Evolutionary conservation across 2,113 vertebrate species (phyloP).

Genomic region (Brachionichthys hirsutus): DNA sequence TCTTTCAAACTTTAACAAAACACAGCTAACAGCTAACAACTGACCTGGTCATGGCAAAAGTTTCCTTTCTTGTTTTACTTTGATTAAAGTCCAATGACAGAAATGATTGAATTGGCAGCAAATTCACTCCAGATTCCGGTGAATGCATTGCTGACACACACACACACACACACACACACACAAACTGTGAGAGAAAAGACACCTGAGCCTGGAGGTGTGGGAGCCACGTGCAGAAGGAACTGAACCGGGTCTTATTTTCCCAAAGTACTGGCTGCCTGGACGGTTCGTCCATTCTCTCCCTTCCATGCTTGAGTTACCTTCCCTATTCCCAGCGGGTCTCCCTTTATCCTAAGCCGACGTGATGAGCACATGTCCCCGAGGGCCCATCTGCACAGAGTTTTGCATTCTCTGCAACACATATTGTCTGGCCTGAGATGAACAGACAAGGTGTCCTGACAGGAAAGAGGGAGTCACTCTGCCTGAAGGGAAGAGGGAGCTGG

Average conservation of each 20-base stretch:
- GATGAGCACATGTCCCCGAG: slow-evolving; percentile 60
- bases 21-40: too few species aligned
- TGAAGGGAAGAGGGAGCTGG: slow-evolving; percentile 40
- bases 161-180: slow-evolving; percentile 13
- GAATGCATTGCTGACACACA: slow-evolving; percentile 10
- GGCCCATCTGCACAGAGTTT: slow-evolving; percentile 57
- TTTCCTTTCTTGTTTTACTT: neutral
- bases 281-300: slow-evolving; percentile 36
- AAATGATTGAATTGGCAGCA: slow-evolving; percentile 4
- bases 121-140: slow-evolving; percentile 18
- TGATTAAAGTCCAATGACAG: neutral
- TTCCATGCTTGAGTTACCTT: slow-evolving; percentile 54
- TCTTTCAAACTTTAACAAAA: too few species aligned
- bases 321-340: slow-evolving; percentile 28
- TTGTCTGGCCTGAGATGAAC: slow-evolving; percentile 66
- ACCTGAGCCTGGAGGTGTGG: slow-evolving; percentile 58
- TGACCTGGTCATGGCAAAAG: too few species aligned
- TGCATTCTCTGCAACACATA: slow-evolving; percentile 57
- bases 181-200: slow-evolving; percentile 41
- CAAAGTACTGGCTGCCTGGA: slow-evolving; percentile 22
- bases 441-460: slow-evolving; percentile 57
- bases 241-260: slow-evolving; percentile 37
- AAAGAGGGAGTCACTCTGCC: slow-evolving; percentile 49
- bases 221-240: slow-evolving; percentile 61
- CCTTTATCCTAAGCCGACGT: slow-evolving; percentile 39